phyloP scores from a whole-genome alignment of 2,113 vertebrate genomes.

The Rhabdornis inornatus region DNA sequence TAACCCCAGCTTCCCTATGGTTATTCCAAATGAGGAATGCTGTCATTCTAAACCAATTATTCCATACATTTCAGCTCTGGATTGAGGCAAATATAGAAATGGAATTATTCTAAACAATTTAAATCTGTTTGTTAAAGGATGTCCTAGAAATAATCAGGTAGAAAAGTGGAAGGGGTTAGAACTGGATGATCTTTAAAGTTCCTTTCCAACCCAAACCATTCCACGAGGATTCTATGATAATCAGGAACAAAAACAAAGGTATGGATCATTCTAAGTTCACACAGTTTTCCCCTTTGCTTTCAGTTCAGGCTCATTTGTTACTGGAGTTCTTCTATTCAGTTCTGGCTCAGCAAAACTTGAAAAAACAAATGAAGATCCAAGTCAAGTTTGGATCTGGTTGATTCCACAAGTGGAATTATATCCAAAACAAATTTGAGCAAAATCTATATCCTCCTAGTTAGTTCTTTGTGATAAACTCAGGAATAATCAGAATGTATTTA shows the following conservation, averaged over 20 bases:
- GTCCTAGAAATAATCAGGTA: not conserved
- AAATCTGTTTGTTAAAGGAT: not conserved
- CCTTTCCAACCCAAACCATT: not conserved
- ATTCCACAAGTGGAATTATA: not conserved
- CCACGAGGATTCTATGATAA: accelerated
- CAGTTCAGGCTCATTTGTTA: not conserved
- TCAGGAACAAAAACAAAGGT: not conserved
- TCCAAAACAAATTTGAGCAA: not conserved
- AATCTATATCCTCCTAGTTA: not conserved
- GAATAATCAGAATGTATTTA: not conserved
- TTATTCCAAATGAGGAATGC: not conserved
- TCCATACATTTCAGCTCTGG: not conserved
- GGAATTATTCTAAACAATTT: not conserved
- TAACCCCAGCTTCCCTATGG: not conserved
- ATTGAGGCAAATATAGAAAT: not conserved
- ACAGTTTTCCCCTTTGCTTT: not conserved
- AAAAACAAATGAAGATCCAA: not conserved
- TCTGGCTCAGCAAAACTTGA: not conserved
- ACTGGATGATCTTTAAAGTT: not conserved
- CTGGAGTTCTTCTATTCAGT: not conserved
- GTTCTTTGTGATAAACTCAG: not conserved
- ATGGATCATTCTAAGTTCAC: not conserved
- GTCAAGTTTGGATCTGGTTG: not conserved
- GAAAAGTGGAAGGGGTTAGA: not conserved
- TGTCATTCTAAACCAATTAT: not conserved